Conservation (phyloP, 2,113 vertebrate species). For the Centropus unirufus region DNA sequence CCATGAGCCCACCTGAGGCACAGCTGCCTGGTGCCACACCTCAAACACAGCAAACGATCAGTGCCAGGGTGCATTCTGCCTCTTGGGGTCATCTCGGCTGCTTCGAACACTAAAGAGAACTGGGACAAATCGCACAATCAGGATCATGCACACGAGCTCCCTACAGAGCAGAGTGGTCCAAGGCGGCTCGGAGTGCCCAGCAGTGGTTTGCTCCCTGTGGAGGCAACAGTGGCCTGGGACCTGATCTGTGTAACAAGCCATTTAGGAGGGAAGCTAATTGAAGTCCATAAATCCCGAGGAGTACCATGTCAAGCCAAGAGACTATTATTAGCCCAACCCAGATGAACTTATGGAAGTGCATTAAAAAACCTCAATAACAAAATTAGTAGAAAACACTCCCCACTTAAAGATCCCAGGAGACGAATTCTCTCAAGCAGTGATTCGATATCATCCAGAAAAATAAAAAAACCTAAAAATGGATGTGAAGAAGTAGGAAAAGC, state of each 20-base stretch:
- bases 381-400: constrained; percentile 52
- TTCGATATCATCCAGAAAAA: constrained; percentile 60
- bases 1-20: not conserved
- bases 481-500: not conserved
- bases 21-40: not conserved
- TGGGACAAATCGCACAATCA: constrained; percentile 45
- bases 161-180: not conserved
- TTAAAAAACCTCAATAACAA: constrained; percentile 67
- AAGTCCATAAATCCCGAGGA: constrained; percentile 61
- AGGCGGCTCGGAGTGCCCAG: not conserved
- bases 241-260: constrained; percentile 54
- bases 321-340: constrained; percentile 70
- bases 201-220: not conserved
- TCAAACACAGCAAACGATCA: not conserved
- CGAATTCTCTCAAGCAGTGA: constrained; percentile 65
- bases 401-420: constrained; percentile 61
- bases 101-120: constrained; percentile 38
- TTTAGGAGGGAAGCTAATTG: constrained; percentile 65
- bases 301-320: constrained; percentile 48
- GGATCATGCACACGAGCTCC: constrained; percentile 2
- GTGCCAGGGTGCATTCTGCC: constrained; percentile 5
- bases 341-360: constrained; percentile 61
- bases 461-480: constrained; percentile 54
- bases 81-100: not conserved
- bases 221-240: not conserved